Conservation (phyloP, 1,140 invertebrate genomes). For the Drosophila nigrodunni region DNA sequence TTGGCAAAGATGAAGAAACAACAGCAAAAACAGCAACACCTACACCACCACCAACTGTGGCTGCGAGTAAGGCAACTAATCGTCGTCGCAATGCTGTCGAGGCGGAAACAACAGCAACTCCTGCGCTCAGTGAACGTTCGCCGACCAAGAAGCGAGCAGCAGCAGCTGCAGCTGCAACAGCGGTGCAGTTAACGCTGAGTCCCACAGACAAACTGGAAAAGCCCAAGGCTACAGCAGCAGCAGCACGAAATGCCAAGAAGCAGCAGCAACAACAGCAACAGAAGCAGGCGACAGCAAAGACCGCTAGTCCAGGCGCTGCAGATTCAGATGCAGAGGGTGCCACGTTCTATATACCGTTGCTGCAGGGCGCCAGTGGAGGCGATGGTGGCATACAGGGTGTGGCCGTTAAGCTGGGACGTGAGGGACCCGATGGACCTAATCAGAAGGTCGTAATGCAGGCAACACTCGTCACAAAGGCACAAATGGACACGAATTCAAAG, state of each 20-base stretch:
- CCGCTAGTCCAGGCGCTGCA: conserved; percentile 26
- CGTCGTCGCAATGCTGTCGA: conserved; percentile 46
- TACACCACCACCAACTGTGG: conserved; percentile 4
- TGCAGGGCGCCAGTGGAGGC: conserved; percentile 86
- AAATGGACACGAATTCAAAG: conserved; percentile 85
- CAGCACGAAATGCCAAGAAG: conserved; percentile 53
- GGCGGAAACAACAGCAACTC: conserved; percentile 57
- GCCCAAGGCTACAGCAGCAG: conserved; percentile 45
- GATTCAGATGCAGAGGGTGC: conserved; percentile 85
- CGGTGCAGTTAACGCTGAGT: conserved; percentile 77
- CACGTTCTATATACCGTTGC: conserved; percentile 89
- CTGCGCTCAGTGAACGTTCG: conserved; percentile 79
- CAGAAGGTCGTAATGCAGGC: conserved; percentile 88
- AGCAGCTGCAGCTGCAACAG: conserved; percentile 69
- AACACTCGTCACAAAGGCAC: conserved; percentile 88
- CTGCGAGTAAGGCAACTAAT: conserved; percentile 37
- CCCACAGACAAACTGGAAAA: conserved; percentile 79
- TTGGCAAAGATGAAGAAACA: conserved; percentile 66
- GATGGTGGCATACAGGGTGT: conserved; percentile 88
- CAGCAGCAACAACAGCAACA: conserved; percentile 48
- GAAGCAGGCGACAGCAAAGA: conserved; percentile 16
- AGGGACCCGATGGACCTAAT: conserved; percentile 87
- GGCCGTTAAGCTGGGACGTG: conserved; percentile 88
- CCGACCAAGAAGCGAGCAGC: conserved; percentile 71
- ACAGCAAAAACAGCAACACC: conserved; percentile 26